Percentiles rank a stretch among this genome's conserved stretches.
phyloP scores from a whole-genome alignment of 1,140 invertebrate species.

The Leptinotarsa lineolata region DNA sequence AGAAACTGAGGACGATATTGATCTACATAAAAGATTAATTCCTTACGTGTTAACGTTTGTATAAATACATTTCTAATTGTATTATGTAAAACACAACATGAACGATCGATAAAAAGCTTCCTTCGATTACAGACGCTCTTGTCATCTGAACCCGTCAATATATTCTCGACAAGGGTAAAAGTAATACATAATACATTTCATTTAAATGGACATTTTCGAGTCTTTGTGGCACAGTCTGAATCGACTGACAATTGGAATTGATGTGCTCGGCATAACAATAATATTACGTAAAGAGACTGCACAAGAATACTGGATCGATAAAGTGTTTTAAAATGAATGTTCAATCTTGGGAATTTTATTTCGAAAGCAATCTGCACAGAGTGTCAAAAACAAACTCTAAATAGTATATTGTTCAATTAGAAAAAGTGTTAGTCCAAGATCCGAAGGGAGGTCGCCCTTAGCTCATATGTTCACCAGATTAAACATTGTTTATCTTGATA shows the following conservation, averaged over 20 bases:
- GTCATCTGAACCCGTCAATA: conserved; percentile 23
- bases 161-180: conserved; percentile 22
- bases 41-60: conserved; percentile 39
- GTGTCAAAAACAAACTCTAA: no score
- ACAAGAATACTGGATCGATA: no score
- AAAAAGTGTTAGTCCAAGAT: no score
- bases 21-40: conserved; percentile 42
- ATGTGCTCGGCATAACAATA: not conserved
- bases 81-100: conserved; percentile 32
- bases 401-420: no score
- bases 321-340: no score
- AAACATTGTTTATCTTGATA: no score
- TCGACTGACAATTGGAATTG: not conserved
- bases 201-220: conserved; percentile 1
- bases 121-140: not conserved
- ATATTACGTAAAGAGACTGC: no score
- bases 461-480: no score
- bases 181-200: conserved; percentile 27
- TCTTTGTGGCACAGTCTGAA: not conserved
- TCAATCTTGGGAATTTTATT: no score
- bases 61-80: conserved; percentile 38
- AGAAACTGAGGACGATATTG: conserved; percentile 32
- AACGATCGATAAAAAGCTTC: conserved; percentile 26
- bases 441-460: no score
- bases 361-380: no score